These are phyloP conservation scores for Helicoverpa armigera DNA, from an alignment of 1,140 invertebrate species.

Conservation along the genomic window DNA sequence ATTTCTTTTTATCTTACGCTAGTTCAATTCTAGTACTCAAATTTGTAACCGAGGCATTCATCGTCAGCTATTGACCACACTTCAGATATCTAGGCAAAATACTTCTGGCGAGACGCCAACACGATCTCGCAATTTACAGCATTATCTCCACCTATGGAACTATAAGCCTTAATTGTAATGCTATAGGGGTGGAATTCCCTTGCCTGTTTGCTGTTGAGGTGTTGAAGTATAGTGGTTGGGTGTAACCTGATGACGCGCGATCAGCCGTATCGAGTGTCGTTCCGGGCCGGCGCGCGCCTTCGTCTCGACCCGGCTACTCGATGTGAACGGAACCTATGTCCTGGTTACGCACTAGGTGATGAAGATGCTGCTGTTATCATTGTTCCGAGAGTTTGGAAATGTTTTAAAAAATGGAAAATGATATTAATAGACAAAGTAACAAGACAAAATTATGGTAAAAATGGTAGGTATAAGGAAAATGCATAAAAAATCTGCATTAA, in stretches of 20 bases:
- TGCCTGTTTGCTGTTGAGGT: slow-evolving; percentile 14
- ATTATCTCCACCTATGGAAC: slow-evolving; percentile 12
- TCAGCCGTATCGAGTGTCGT: slow-evolving; percentile 71
- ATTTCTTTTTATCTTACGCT: background rate
- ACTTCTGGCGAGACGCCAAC: slow-evolving; percentile 60
- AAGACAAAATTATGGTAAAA: no score
- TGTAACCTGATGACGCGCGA: slow-evolving; percentile 68
- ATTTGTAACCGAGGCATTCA: slow-evolving; percentile 43
- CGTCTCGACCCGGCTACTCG: slow-evolving; percentile 60
- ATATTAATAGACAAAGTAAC: no score
- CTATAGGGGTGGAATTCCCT: slow-evolving; percentile 38
- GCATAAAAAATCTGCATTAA: no score
- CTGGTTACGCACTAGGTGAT: slow-evolving; percentile 59
- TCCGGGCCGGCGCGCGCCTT: slow-evolving; percentile 62
- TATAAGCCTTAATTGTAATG: slow-evolving; percentile 33
- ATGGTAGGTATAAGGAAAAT: no score
- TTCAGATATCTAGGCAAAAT: slow-evolving; percentile 61
- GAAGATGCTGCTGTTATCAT: background rate
- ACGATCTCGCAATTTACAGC: slow-evolving; percentile 54
- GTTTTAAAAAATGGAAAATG: no score
- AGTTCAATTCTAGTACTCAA: slow-evolving; percentile 38
- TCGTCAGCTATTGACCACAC: slow-evolving; percentile 55
- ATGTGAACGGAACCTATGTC: slow-evolving; percentile 68
- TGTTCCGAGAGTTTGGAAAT: background rate
- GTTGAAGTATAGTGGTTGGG: slow-evolving; percentile 48